Base-by-base conservation (phyloP, 2,113 vertebrate species). In the Edolisoma coerulescens region DNA sequence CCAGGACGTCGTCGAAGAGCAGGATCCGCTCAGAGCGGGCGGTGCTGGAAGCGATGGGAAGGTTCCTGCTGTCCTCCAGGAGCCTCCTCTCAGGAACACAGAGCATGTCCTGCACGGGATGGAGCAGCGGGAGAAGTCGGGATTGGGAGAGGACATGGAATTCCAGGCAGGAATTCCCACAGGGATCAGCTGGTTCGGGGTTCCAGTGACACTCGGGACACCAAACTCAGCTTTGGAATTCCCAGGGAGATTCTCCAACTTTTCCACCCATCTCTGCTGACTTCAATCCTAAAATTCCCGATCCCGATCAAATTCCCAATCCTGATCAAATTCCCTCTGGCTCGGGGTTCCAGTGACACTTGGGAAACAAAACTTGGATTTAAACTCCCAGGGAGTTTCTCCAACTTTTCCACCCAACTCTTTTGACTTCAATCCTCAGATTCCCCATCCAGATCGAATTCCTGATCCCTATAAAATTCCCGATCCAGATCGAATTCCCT, bases 1-100 rank as follows among this genome's bases (percentile, higher is more conserved):
- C 95, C 1, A 98, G 97, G 49, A 90, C 52, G 9, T 98, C 98
- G 17, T 97, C 94, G 1, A 98, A 98, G 84, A 98, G 98, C 63
- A 98, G 95, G 73, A 98, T 35, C 0, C 98, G 93, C n/a, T 98
- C 97, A 1, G 94, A 94, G 50, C 95, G 87, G 21, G 94, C 92
- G 0, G 80, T 63, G 45, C 95, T 80, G 61, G 95, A 32, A 0
- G 45, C 85, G 49, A 98, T 84, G 0, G 96, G 91, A 0, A 98
- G 5, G 8, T 97, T 97, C 61, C 61, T 91, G 84, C 98, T 98
- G 32, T 98, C 98, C 53, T 98, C 98, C 68, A 98, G 61, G 68
- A 98, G 96, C 21, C 98, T 87, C 67, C 95, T 94, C 13, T 94
- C 90, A 0, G 98, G 96, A 9, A 89, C 95, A 19, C 97, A 97